phyloP scores from a whole-genome alignment of 2,797 vertebrate genomes.

The Brotula barbata region DNA sequence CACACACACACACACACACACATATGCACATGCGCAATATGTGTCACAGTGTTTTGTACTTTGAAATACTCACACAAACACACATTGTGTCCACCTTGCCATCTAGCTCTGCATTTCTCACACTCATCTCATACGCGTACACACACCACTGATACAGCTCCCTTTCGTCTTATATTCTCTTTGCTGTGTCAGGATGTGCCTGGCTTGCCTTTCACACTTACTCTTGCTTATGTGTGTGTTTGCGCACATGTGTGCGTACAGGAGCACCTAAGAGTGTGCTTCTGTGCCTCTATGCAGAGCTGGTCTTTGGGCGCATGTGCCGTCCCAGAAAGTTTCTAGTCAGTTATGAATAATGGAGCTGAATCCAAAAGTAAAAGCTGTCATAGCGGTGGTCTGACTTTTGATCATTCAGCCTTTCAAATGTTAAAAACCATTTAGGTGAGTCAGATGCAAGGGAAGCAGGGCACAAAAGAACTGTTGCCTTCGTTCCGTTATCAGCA shows the following conservation, averaged over 20 bases:
- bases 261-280: constrained; percentile 15
- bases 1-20: constrained; percentile 25
- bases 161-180: constrained; percentile 69
- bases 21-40: background rate
- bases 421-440: constrained; percentile 66
- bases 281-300: background rate
- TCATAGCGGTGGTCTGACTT: constrained; percentile 51
- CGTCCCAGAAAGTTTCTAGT: constrained; percentile 57
- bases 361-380: constrained; percentile 53
- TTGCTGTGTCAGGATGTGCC: constrained; percentile 57
- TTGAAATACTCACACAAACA: constrained; percentile 2
- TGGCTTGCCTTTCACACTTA: constrained; percentile 27
- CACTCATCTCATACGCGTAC: constrained; percentile 19
- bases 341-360: constrained; percentile 59
- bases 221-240: background rate
- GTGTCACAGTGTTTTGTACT: background rate
- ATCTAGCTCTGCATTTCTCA: background rate
- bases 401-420: constrained; percentile 61
- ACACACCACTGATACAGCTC: constrained; percentile 30
- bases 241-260: constrained; percentile 3
- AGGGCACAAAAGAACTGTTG: too few species aligned
- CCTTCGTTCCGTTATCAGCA: too few species aligned
- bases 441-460: constrained; percentile 69
- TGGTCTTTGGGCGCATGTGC: constrained; percentile 30
- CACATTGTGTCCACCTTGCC: background rate